Evolutionary conservation across 2,888 invertebrate genomes (phyloP).

Genomic region (Monopis laevigella): DNA sequence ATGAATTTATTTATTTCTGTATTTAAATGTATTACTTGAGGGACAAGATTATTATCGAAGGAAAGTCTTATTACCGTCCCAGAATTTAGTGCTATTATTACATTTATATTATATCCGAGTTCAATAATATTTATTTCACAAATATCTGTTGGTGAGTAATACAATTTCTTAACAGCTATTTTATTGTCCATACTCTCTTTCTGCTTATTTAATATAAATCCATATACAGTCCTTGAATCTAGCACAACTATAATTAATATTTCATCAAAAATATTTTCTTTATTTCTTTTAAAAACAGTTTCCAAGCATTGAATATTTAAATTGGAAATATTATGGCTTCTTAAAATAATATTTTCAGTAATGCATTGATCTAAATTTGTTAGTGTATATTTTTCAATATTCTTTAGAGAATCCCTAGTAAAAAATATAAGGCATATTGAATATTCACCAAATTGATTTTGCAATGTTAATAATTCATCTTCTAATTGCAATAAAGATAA

Average conservation of each 20-base stretch:
- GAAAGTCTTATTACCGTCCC: slow-evolving; percentile 38
- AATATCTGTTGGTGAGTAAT: slow-evolving; percentile 40
- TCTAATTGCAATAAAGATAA: slow-evolving; percentile 19
- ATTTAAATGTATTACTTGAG: slow-evolving; percentile 37
- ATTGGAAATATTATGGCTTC: background rate
- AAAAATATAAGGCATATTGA: background rate
- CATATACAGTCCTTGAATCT: slow-evolving; percentile 32
- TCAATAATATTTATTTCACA: slow-evolving; percentile 29
- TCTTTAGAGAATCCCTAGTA: too few species aligned
- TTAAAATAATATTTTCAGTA: background rate
- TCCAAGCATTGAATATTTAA: background rate
- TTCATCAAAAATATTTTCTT: slow-evolving; percentile 18
- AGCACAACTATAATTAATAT: slow-evolving; percentile 29
- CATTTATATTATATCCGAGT: slow-evolving; percentile 20
- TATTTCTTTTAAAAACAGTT: slow-evolving; percentile 4
- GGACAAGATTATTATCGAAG: slow-evolving; percentile 22
- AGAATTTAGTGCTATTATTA: slow-evolving; percentile 34
- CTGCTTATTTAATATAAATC: slow-evolving; percentile 28
- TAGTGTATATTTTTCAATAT: too few species aligned
- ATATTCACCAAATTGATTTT: background rate
- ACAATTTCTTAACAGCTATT: slow-evolving; percentile 16
- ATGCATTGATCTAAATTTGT: background rate
- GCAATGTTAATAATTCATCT: background rate
- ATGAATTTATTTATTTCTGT: slow-evolving; percentile 34
- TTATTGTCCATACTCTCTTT: slow-evolving; percentile 23